These are phyloP conservation scores for Caenorhabditis becei DNA, from an alignment of 2,888 invertebrate species.

Conservation along the genomic window DNA sequence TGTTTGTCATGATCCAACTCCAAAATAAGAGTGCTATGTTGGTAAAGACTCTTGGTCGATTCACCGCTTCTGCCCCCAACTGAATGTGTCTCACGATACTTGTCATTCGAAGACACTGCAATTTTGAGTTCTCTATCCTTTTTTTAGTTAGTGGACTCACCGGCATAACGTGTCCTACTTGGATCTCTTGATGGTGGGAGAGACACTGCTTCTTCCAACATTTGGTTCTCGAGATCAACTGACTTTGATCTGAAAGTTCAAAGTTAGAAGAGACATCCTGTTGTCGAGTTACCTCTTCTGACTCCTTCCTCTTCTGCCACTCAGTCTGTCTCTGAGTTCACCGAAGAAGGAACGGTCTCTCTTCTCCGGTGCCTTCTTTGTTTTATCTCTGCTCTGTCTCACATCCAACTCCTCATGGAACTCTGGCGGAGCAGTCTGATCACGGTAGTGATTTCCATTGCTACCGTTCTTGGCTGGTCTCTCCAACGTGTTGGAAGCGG, in stretches of 20 bases:
- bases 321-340: slow-evolving; percentile 76
- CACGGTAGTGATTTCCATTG: slow-evolving; percentile 47
- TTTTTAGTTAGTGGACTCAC: slow-evolving; percentile 5
- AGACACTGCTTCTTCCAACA: slow-evolving; percentile 78
- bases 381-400: slow-evolving; percentile 60
- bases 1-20: slow-evolving; percentile 73
- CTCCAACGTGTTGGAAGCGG: slow-evolving; percentile 46
- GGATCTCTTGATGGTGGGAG: slow-evolving; percentile 79
- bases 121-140: neutral
- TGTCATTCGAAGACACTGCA: slow-evolving; percentile 47
- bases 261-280: neutral
- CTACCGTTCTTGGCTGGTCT: slow-evolving; percentile 47
- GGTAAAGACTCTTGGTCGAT: slow-evolving; percentile 75
- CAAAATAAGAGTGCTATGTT: slow-evolving; percentile 75
- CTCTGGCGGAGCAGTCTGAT: slow-evolving; percentile 51
- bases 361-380: slow-evolving; percentile 68
- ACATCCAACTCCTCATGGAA: slow-evolving; percentile 59
- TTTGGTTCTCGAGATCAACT: slow-evolving; percentile 70
- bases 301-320: slow-evolving; percentile 68
- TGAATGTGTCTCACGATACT: slow-evolving; percentile 70
- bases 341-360: slow-evolving; percentile 80
- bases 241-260: slow-evolving; percentile 72
- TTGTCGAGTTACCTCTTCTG: slow-evolving; percentile 58
- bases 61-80: slow-evolving; percentile 74
- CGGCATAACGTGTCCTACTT: slow-evolving; percentile 73